Conservation (phyloP, 2,888 invertebrate species). For the Monoplex corrugatus region DNA sequence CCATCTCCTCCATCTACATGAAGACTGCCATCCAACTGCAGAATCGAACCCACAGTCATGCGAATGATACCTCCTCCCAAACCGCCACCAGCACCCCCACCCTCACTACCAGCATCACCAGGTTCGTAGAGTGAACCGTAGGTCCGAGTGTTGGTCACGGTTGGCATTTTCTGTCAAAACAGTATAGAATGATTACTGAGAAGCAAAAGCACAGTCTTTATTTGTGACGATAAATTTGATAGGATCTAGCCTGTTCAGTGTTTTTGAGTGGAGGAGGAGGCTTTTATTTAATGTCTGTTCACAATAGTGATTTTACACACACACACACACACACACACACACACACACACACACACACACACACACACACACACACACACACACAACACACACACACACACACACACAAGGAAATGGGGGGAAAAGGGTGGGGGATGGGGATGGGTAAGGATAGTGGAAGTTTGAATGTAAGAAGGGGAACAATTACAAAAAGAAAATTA, state of each 20-base stretch:
- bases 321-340: not conserved
- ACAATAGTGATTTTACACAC: too few species aligned
- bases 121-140: constrained; percentile 71
- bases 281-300: too few species aligned
- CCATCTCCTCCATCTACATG: constrained; percentile 66
- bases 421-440: too few species aligned
- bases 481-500: too few species aligned
- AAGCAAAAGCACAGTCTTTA: too few species aligned
- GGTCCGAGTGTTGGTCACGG: constrained; percentile 44
- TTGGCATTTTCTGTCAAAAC: constrained; percentile 6
- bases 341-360: not conserved
- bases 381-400: too few species aligned
- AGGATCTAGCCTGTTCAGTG: too few species aligned
- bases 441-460: too few species aligned
- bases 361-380: not conserved
- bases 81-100: constrained; percentile 62
- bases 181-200: not conserved
- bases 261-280: too few species aligned
- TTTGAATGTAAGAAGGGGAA: too few species aligned
- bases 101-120: constrained; percentile 62
- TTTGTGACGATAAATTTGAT: too few species aligned
- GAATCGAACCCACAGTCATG: constrained; percentile 65
- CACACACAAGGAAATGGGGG: too few species aligned
- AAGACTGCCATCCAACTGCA: constrained; percentile 68
- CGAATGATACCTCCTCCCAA: constrained; percentile 66